These are phyloP conservation scores for Panulirus ornatus DNA, from an alignment of 1,140 invertebrate species.

Conservation along the genomic window DNA sequence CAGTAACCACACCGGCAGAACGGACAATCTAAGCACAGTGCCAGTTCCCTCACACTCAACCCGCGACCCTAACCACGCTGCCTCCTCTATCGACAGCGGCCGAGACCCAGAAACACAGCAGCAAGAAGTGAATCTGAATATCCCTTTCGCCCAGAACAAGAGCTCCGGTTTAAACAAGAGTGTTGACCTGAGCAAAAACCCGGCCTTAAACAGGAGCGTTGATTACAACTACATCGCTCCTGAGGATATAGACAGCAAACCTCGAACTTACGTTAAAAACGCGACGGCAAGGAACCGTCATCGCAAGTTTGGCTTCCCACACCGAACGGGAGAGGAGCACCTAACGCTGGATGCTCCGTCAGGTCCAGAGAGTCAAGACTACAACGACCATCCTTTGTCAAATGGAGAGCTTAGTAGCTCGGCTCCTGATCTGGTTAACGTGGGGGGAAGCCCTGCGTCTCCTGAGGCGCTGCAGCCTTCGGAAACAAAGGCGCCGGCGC, in stretches of 20 bases:
- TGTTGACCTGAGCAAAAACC: not conserved
- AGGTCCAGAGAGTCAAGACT: not conserved
- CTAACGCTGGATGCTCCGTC: not conserved
- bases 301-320: conserved; percentile 36
- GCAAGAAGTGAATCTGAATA: conserved; percentile 51
- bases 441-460: not conserved
- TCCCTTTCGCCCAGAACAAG: conserved; percentile 43
- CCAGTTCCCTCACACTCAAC: conserved; percentile 29
- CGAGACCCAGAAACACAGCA: not conserved
- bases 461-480: not conserved
- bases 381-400: not conserved
- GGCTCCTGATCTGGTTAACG: conserved; percentile 33
- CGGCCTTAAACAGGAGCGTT: not conserved
- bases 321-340: not conserved
- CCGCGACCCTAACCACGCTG: conserved; percentile 52
- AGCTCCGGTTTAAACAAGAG: conserved; percentile 50
- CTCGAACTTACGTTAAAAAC: conserved; percentile 42
- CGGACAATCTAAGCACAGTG: not conserved
- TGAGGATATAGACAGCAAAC: not conserved
- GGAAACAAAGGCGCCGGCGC: not conserved
- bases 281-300: conserved; percentile 3
- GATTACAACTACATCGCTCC: conserved; percentile 42
- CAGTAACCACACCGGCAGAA: not conserved
- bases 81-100: not conserved
- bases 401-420: conserved; percentile 28